Evolutionary conservation across 2,113 vertebrate species (phyloP), one percentile per base, ranked within the genome.

Genomic region (Lucifuga dentata): DNA sequence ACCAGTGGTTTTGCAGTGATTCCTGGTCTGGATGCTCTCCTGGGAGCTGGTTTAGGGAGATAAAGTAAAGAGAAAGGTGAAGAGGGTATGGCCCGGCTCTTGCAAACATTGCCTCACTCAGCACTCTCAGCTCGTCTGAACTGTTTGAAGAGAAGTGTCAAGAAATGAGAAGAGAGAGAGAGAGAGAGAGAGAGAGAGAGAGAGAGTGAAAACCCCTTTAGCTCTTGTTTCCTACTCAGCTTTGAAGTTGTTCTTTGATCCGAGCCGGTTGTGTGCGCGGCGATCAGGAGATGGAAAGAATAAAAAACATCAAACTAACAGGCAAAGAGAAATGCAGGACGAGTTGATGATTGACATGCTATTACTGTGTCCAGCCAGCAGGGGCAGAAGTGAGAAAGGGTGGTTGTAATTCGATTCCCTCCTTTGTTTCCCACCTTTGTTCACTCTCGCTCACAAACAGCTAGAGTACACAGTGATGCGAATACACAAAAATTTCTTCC

Each of bases 171-270:
- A 78, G 77, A 63, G 58, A 76, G 55, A 46, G 51, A 79, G 61
- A 60, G 71, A 65, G 62, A 52, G 77, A 81, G 36, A 23, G 21
- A 73, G 58, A 58, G 39, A 52, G 50, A 66, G 62, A 68, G 57
- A 76, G 68, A 68, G n/a, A n/a, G n/a, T n/a, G n/a, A n/a, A n/a
- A 71, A 46, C 44, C 83, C 86, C 82, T 84, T 91, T 87, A 90
- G 89, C 85, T 89, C 78, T 77, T 73, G 87, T 83, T 88, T 92
- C 88, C 89, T 82, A 73, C 81, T 78, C 68, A 29, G 83, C 91
- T 93, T 93, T 93, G 91, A 92, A 92, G 92, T 87, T 45, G 59
- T 56, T 76, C 92, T 93, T 92, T 93, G 91, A 93, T 93, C 90
- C 88, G 65, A 78, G 83, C 73, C 62, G 53, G 85, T 85, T 78